Evolutionary conservation across 2,797 vertebrate genomes (phyloP).

Genomic region (Cynopterus sphinx): DNA sequence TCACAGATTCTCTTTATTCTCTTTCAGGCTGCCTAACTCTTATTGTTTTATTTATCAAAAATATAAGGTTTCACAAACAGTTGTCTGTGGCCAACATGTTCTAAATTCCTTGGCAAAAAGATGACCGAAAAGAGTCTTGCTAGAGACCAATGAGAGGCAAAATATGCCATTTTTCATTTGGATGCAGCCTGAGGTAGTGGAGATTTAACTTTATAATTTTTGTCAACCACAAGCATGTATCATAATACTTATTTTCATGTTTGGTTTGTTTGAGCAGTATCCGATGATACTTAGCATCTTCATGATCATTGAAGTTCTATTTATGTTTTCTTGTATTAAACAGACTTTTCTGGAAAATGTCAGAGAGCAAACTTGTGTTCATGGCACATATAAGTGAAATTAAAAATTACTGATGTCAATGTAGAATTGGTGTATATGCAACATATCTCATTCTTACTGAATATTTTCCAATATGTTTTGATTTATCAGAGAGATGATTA

Average conservation of each 20-base stretch:
- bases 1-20: conserved; percentile 39
- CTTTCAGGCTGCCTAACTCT: background rate
- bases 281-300: background rate
- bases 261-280: background rate
- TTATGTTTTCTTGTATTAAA: background rate
- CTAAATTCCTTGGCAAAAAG: conserved; percentile 60
- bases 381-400: background rate
- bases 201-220: background rate
- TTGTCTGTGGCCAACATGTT: conserved; percentile 66
- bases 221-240: conserved; percentile 13
- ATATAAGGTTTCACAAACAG: conserved; percentile 71
- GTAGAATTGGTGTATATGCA: background rate
- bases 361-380: conserved; percentile 13
- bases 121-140: background rate
- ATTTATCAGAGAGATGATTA: conserved; percentile 1
- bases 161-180: conserved; percentile 1
- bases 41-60: conserved; percentile 65
- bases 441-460: background rate
- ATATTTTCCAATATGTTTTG: conserved; percentile 13
- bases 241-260: conserved; percentile 10
- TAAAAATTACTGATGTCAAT: background rate
- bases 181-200: background rate
- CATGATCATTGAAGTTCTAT: background rate
- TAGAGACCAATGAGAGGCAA: background rate
- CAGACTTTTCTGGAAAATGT: conserved; percentile 21